Base-by-base conservation (phyloP, 2,797 vertebrate species). In the Girardinus metallicus region DNA sequence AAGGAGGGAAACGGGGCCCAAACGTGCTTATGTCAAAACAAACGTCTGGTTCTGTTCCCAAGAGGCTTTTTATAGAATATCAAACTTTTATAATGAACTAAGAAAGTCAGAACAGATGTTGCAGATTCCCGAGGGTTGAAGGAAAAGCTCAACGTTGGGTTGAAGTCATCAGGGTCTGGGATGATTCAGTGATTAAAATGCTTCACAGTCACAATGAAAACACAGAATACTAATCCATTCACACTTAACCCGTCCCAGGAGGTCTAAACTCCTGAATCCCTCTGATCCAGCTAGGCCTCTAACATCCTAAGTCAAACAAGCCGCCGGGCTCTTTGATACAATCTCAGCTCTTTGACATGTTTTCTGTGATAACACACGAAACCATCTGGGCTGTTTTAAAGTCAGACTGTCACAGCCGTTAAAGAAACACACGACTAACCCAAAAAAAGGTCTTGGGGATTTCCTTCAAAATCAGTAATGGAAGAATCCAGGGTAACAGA, bases 21-120 rank as follows among this genome's bases (percentile, higher is more conserved):
- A 36, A 84, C 78, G 81, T 74, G 80, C 49, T 77, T 46, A 31
- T 26, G 80, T 81, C 85, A 64, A 72, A 81, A 80, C 16, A 39
- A 51, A 73, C 60, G 80, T 74, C 73, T 51, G 73, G 21, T 16
- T 1, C 7, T 34, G 62, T 29, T 60, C 86, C 79, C 34, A 0
- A 3, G 75, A 55, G 81, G 29, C 9, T 12, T 34, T 31, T 86
- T 84, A 86, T 21, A 88, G 82, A 90, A 89, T 31, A 31, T 36
- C 10, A 41, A 70, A 57, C 68, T 62, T 46, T 83, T n/a, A 2
- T 15, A 80, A 64, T 81, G 80, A 12, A 88, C 91, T 77, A 31
- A 77, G 43, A 89, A 87, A 91, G 75, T 46, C 80, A 80, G 72
- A 86, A 87, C 87, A 92, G 85, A 90, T 90, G 89, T 70, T 85